Conservation (phyloP, 2,888 invertebrate genomes). For the Scaptomyza reducta region DNA sequence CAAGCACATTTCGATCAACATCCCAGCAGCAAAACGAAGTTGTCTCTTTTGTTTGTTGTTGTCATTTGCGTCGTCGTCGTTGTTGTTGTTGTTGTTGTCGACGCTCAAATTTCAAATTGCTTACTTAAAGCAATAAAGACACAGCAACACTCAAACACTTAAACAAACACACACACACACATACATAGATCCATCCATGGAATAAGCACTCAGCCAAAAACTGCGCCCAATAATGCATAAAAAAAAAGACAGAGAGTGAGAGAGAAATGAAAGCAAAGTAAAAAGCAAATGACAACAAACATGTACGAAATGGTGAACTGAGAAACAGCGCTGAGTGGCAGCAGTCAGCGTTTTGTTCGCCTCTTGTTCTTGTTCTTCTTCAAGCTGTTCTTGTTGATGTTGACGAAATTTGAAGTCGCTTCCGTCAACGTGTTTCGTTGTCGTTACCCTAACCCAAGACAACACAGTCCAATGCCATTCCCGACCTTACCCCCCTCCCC, state of each 20-base stretch:
- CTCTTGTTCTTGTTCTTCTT: slow-evolving; percentile 12
- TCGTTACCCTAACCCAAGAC: slow-evolving; percentile 19
- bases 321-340: slow-evolving; percentile 19
- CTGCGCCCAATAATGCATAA: slow-evolving; percentile 47
- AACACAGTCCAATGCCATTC: slow-evolving; percentile 39
- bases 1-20: slow-evolving; percentile 59
- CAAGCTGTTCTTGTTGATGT: slow-evolving; percentile 11
- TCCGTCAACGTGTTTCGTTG: slow-evolving; percentile 31
- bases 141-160: slow-evolving; percentile 53
- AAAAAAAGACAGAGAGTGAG: slow-evolving; percentile 10
- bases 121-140: slow-evolving; percentile 75
- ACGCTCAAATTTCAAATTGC: slow-evolving; percentile 78
- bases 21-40: slow-evolving; percentile 43
- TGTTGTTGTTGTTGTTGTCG: slow-evolving; percentile 34
- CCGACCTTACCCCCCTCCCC: background rate
- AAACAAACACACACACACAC: slow-evolving; percentile 23
- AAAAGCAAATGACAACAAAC: slow-evolving; percentile 57
- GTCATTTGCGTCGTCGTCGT: too few species aligned
- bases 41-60: slow-evolving; percentile 23
- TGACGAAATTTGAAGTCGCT: slow-evolving; percentile 51
- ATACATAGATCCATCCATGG: slow-evolving; percentile 16
- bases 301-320: slow-evolving; percentile 28
- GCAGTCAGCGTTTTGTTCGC: slow-evolving; percentile 11
- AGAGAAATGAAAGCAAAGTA: slow-evolving; percentile 46
- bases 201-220: slow-evolving; percentile 57